phyloP scores from a whole-genome alignment of 1,140 invertebrate genomes.

The Rhopalosiphum padi region DNA sequence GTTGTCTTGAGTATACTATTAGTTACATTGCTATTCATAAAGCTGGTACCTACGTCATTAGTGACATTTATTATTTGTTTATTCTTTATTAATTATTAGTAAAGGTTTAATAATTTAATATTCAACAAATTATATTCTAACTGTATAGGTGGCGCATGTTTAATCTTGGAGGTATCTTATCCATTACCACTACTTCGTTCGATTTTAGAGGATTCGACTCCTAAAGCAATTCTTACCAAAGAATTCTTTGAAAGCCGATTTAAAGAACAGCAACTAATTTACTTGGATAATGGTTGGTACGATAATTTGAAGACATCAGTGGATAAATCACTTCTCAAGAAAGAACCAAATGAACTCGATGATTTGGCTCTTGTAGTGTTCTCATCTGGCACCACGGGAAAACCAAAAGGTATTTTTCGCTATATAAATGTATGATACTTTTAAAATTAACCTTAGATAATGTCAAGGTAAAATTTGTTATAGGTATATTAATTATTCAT shows the following conservation, averaged over 20 bases:
- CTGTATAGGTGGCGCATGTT: constrained; percentile 59
- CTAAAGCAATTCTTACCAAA: constrained; percentile 60
- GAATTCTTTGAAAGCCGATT: constrained; percentile 51
- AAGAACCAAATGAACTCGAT: constrained; percentile 59
- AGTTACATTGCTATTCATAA: constrained; percentile 67
- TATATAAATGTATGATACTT: background rate
- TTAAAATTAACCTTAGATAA: too few species aligned
- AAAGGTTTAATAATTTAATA: background rate
- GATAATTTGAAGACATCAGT: constrained; percentile 28
- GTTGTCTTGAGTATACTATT: constrained; percentile 64
- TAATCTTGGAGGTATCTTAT: constrained; percentile 66
- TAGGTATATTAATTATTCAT: too few species aligned
- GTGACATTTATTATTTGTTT: background rate
- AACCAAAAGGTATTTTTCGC: constrained; percentile 65
- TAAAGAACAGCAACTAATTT: background rate
- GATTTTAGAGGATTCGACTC: constrained; percentile 60
- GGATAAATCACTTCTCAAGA: background rate
- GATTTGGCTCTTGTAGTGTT: constrained; percentile 67
- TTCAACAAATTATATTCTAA: background rate
- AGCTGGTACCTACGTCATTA: constrained; percentile 62
- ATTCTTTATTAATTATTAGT: background rate
- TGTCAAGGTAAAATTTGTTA: too few species aligned
- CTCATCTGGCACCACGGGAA: constrained; percentile 68
- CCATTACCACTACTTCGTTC: constrained; percentile 62
- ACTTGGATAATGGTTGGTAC: constrained; percentile 59